Evolutionary conservation across 2,888 invertebrate genomes (phyloP).

Genomic region (Aspidapion aeneum): DNA sequence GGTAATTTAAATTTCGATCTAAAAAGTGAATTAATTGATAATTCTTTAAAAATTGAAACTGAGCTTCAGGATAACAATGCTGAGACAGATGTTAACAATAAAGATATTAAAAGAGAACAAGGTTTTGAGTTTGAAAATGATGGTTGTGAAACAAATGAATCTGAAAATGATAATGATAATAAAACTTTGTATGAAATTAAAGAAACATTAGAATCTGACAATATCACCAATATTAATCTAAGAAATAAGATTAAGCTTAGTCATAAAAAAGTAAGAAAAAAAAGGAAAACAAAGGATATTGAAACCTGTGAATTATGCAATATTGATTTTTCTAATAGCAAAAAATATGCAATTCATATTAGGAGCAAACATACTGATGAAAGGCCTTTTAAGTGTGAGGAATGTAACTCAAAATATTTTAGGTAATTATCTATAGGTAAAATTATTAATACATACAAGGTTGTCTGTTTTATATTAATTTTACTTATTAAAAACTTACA

Average conservation of each 20-base stretch:
- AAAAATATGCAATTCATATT: conserved; percentile 33
- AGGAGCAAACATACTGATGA: conserved; percentile 36
- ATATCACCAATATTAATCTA: not conserved
- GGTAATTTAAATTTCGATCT: not conserved
- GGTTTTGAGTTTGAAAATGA: not conserved
- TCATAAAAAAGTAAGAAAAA: not conserved
- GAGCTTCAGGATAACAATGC: not conserved
- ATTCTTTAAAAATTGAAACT: not conserved
- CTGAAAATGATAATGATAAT: not conserved
- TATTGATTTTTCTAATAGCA: conserved; percentile 32
- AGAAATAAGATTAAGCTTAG: not conserved
- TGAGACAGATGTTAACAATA: not conserved
- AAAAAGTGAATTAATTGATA: not conserved
- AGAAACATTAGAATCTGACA: no score
- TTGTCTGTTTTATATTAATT: no score
- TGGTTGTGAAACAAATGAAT: not conserved
- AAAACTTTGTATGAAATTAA: no score
- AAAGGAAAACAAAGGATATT: conserved; percentile 10
- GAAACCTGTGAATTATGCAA: conserved; percentile 34
- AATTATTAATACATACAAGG: no score
- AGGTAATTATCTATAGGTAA: not conserved
- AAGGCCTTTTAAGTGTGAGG: conserved; percentile 35
- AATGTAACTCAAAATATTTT: conserved; percentile 28
- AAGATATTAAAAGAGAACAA: not conserved
- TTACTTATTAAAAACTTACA: no score